Evolutionary conservation across 92 coral and sea anemone species (phyloP), one percentile per base, ranked within the genome.

Genomic region (Anthopleura xanthogrammica): DNA sequence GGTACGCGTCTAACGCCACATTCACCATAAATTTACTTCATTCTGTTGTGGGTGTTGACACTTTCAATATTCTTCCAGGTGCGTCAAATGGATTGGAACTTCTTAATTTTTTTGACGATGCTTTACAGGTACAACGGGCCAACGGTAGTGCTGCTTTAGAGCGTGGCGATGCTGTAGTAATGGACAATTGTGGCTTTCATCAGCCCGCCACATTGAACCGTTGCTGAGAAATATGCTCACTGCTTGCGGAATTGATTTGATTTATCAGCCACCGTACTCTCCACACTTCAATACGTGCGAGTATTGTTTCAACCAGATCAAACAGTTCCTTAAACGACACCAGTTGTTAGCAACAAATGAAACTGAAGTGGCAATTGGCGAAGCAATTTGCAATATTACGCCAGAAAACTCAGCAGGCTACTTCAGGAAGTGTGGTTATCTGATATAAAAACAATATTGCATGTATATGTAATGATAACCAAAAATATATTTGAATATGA

Each of bases 101-200:
- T 16, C 90, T 80, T 79, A 83, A 80, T 83, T 90, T 87, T 78
- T 87, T 86, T 19, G 73, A 80, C 48, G 88, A 90, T 13, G 86
- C 88, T 36, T 41, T 84, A 72, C 83, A 87, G 70, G 88, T 79
- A 20, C 83, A 90, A 41, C 85, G 86, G n/a, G 62, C 84, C 7
- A 78, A 82, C 55, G 91, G 90, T 42, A 90, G 90, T 80, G 88
- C 88, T 74, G 80, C 62, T 11, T 79, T 90, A 13, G 72, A 82
- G 83, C 87, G 83, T 23, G 87, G 90, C 16, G 82, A 89, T 58
- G 72, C 58, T n/a, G 90, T 89, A 60, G 89, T 89, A 19, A 89
- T 89, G 87, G 92, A 89, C 84, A 86, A 86, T 81, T 86, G 90
- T 75, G 95, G 92, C 11, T 87, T 92, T 79, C 95, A 92, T 75